These are phyloP conservation scores for Amphipyra tragopoginis DNA, from an alignment of 2,888 invertebrate species.

Conservation along the genomic window DNA sequence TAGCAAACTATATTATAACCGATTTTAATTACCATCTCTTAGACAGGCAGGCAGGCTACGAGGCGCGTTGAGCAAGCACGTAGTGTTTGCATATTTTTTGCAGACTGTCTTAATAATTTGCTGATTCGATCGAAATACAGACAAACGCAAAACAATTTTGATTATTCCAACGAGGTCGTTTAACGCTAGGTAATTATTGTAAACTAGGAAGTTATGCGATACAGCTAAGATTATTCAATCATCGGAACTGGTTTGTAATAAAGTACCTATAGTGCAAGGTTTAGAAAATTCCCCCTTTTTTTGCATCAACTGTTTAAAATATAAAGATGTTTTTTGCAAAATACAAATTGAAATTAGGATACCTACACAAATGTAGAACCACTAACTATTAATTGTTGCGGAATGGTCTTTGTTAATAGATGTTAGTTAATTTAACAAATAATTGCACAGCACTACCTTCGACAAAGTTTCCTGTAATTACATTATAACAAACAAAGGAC, in stretches of 20 bases:
- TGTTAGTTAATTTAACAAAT: constrained; percentile 23
- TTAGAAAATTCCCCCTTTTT: not conserved
- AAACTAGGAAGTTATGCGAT: constrained; percentile 49
- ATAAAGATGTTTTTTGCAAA: not conserved
- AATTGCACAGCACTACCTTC: constrained; percentile 40
- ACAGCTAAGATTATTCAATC: constrained; percentile 15
- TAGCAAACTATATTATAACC: constrained; percentile 1
- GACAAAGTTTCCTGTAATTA: constrained; percentile 45
- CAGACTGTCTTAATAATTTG: constrained; percentile 37
- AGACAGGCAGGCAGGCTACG: not conserved
- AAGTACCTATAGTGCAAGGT: not conserved
- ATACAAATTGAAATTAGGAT: constrained; percentile 2
- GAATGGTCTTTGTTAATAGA: constrained; percentile 23
- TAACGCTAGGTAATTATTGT: constrained; percentile 35
- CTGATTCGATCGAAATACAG: constrained; percentile 49
- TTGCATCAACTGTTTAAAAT: not conserved
- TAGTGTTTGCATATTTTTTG: constrained; percentile 62
- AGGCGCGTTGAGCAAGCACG: constrained; percentile 37
- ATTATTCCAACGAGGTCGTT: constrained; percentile 59
- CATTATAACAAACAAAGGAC: constrained; percentile 40
- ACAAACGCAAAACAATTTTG: constrained; percentile 50
- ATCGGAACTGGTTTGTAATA: not conserved
- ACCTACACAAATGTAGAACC: constrained; percentile 4
- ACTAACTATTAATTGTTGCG: not conserved
- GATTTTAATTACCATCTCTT: constrained; percentile 12